Evolutionary conservation across 2,888 invertebrate species (phyloP).

Genomic region (Argyresthia albistria): DNA sequence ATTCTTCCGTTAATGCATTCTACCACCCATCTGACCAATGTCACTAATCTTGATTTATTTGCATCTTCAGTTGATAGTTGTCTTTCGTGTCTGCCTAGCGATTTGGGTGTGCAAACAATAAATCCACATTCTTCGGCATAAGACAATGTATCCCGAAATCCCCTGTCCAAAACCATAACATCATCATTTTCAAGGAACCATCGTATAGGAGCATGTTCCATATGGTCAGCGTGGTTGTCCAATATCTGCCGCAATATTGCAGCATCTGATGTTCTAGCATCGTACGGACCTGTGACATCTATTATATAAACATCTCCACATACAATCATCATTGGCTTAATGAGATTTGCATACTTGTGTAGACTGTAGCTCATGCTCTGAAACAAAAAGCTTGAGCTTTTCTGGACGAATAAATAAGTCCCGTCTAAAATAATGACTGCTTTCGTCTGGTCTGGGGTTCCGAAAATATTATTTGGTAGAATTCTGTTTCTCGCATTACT

Average conservation of each 20-base stretch:
- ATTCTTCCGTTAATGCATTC: constrained; percentile 12
- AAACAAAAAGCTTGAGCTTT: constrained; percentile 5
- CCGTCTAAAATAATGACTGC: constrained; percentile 11
- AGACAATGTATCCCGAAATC: constrained; percentile 6
- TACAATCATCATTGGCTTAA: background rate
- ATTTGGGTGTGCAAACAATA: constrained; percentile 6
- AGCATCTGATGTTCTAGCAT: constrained; percentile 7
- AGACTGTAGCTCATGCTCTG: constrained; percentile 11
- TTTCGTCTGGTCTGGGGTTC: constrained; percentile 1
- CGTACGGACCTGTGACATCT: constrained; percentile 11
- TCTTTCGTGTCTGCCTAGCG: constrained; percentile 7
- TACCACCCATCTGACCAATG: constrained; percentile 7
- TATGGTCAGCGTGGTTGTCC: background rate
- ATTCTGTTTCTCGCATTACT: constrained; percentile 3
- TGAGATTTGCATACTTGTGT: background rate
- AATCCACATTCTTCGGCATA: constrained; percentile 8
- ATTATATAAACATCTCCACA: constrained; percentile 7
- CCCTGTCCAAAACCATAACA: constrained; percentile 7
- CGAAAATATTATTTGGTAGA: constrained; percentile 6
- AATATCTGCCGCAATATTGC: background rate
- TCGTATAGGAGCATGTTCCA: background rate
- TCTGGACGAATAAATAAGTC: constrained; percentile 13
- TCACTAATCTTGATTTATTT: constrained; percentile 4
- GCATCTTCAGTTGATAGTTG: constrained; percentile 10
- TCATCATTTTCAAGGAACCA: background rate